phyloP scores from a whole-genome alignment of 2,113 vertebrate genomes.

The Cygnus buccinator region DNA sequence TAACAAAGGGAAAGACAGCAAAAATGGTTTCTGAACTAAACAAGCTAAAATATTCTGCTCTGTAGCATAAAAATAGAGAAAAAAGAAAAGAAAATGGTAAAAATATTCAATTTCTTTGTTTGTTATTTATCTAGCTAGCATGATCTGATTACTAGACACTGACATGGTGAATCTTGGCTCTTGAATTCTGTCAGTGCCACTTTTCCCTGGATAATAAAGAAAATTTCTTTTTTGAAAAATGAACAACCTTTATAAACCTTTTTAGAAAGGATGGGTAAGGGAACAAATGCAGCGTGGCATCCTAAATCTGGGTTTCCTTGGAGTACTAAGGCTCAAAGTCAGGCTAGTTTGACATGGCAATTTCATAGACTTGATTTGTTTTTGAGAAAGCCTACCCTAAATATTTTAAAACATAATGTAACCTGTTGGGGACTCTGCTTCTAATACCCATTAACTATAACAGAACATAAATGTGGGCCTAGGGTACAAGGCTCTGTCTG shows the following conservation, averaged over 20 bases:
- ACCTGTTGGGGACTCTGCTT: background rate
- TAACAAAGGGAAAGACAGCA: background rate
- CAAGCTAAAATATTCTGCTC: background rate
- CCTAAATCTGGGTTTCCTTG: background rate
- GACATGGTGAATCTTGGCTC: background rate
- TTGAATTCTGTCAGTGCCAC: background rate
- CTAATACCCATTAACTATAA: background rate
- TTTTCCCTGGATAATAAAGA: background rate
- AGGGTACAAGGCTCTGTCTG: background rate
- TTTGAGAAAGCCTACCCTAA: background rate
- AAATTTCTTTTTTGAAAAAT: background rate
- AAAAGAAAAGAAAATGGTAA: background rate
- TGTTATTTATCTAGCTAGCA: background rate
- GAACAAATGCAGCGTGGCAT: background rate
- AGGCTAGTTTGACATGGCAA: background rate
- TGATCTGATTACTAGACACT: background rate
- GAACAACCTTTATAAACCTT: background rate
- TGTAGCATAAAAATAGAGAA: background rate
- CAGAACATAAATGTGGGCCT: background rate
- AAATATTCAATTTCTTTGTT: background rate
- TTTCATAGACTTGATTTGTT: background rate
- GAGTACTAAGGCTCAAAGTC: background rate
- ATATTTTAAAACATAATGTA: background rate
- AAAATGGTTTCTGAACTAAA: background rate
- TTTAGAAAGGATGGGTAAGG: background rate